These are phyloP conservation scores for Coenonympha glycerion DNA, from an alignment of 2,888 invertebrate species.

Conservation along the genomic window DNA sequence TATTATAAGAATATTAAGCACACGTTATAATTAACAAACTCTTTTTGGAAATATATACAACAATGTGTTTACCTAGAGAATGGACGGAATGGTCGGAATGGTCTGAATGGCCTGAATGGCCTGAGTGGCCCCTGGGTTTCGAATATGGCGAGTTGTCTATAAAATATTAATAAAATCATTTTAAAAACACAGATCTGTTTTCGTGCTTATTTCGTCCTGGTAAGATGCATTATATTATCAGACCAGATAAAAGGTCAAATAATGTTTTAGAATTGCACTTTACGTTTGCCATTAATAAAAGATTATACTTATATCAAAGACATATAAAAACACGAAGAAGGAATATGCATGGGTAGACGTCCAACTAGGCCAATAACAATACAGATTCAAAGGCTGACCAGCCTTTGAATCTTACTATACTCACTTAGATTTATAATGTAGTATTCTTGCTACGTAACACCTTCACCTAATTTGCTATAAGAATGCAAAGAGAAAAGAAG, in stretches of 20 bases:
- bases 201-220: neutral
- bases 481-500: neutral
- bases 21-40: neutral
- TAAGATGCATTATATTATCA: too few species aligned
- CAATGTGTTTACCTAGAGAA: neutral
- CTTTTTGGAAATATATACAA: neutral
- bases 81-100: neutral
- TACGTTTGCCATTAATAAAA: too few species aligned
- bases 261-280: too few species aligned
- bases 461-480: neutral
- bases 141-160: neutral
- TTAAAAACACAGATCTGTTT: neutral
- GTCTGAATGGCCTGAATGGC: neutral
- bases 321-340: neutral
- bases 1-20: constrained; percentile 2
- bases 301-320: too few species aligned
- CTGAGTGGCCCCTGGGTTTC: neutral
- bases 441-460: neutral
- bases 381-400: too few species aligned
- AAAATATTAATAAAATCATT: neutral
- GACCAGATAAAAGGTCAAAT: too few species aligned
- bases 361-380: constrained; percentile 2
- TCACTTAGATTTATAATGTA: too few species aligned
- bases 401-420: too few species aligned
- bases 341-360: neutral